Conservation (phyloP, 2,797 vertebrate genomes). For the Takifugu ocellatus region DNA sequence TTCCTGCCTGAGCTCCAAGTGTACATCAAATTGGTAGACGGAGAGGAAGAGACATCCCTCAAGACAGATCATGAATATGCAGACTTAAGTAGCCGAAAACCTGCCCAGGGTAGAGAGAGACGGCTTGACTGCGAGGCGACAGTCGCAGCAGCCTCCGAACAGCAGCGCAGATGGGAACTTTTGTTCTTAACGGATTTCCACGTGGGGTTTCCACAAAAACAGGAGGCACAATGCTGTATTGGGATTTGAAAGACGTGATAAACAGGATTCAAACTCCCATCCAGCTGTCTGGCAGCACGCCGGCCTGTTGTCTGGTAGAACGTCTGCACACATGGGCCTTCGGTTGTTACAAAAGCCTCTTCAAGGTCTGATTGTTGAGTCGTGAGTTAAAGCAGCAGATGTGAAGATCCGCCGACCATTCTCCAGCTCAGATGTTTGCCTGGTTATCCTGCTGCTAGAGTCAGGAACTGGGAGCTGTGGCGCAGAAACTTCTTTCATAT, state of each 20-base stretch:
- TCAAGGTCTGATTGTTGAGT: too few relatives aligned
- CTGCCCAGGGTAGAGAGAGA: neutral
- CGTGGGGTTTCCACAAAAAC: slow-evolving; percentile 18
- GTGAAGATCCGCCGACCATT: too few relatives aligned
- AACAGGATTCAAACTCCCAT: slow-evolving; percentile 16
- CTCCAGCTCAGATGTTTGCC: too few relatives aligned
- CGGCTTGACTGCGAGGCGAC: neutral
- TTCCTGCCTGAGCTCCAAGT: slow-evolving; percentile 20
- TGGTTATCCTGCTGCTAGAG: too few relatives aligned
- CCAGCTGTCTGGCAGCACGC: neutral
- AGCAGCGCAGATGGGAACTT: neutral
- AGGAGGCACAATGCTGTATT: slow-evolving; percentile 3
- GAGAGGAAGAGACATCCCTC: slow-evolving; percentile 19
- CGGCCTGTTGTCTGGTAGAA: too few relatives aligned
- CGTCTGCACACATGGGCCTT: too few relatives aligned
- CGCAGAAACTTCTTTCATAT: too few relatives aligned
- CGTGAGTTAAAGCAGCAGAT: too few relatives aligned
- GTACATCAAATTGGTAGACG: slow-evolving; percentile 27
- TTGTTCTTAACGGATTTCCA: slow-evolving; percentile 1
- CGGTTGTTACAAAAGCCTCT: too few relatives aligned
- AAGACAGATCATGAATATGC: slow-evolving; percentile 23
- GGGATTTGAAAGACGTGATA: slow-evolving; percentile 19
- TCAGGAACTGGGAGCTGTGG: too few relatives aligned
- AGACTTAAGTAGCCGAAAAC: slow-evolving; percentile 31
- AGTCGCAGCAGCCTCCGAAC: too few relatives aligned